Evolutionary conservation across 2,113 vertebrate genomes (phyloP).

Genomic region (Anas platyrhynchos): DNA sequence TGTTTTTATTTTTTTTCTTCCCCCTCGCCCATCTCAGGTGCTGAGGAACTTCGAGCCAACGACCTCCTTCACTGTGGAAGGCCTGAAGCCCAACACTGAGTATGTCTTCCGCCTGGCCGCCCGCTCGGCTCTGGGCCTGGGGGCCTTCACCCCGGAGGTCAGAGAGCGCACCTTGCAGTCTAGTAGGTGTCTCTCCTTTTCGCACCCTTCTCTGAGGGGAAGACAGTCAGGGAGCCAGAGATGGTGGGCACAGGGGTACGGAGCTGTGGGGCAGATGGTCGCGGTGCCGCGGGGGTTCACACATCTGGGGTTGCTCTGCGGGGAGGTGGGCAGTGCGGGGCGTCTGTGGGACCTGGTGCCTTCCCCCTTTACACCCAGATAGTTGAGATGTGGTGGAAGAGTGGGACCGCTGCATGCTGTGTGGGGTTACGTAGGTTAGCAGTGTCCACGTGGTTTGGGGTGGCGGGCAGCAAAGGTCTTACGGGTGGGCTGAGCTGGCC

Average conservation of each 20-base stretch:
- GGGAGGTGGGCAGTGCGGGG: background rate
- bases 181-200: conserved; percentile 91
- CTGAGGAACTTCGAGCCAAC: conserved; percentile 88
- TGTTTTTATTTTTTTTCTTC: background rate
- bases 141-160: conserved; percentile 94
- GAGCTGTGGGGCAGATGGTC: background rate
- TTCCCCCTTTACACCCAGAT: background rate
- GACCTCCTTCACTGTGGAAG: conserved; percentile 87
- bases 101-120: conserved; percentile 95
- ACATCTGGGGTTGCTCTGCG: background rate
- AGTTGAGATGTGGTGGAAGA: background rate
- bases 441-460: accelerated
- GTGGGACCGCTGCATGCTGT: background rate
- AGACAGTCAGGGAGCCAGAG: conserved; percentile 46
- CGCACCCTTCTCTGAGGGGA: conserved; percentile 62
- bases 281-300: accelerated
- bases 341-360: background rate
- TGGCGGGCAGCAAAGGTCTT: background rate
- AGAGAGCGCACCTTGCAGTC: conserved; percentile 95
- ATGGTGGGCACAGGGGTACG: conserved; percentile 37
- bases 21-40: conserved; percentile 75
- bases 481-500: background rate
- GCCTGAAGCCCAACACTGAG: conserved; percentile 92
- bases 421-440: background rate
- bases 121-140: conserved; percentile 91